These are phyloP conservation scores for Gila robusta DNA, from an alignment of 2,797 vertebrate species.

Conservation along the genomic window DNA sequence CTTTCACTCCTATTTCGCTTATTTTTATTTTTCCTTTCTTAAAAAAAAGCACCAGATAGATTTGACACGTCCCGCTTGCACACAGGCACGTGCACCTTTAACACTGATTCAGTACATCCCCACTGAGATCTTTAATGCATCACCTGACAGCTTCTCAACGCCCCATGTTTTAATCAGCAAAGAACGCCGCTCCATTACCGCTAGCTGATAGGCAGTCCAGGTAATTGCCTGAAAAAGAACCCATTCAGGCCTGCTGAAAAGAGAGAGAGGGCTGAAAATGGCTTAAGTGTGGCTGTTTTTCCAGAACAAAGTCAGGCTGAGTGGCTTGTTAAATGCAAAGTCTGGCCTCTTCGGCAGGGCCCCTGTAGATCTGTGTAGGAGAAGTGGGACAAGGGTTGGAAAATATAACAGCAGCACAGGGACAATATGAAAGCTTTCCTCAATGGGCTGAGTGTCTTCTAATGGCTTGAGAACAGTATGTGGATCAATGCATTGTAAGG, in stretches of 20 bases:
- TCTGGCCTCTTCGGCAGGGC: constrained; percentile 29
- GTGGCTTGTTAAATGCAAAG: constrained; percentile 53
- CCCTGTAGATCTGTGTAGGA: constrained; percentile 43
- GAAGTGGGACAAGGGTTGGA: constrained; percentile 39
- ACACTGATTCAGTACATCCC: constrained; percentile 27
- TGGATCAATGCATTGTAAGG: constrained; percentile 32
- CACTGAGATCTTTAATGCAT: constrained; percentile 41
- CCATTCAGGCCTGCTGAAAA: constrained; percentile 33
- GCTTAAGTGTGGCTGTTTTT: constrained; percentile 47
- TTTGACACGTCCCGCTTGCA: constrained; percentile 9
- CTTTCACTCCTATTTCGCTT: background rate
- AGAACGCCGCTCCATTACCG: constrained; percentile 39
- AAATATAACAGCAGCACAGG: constrained; percentile 36
- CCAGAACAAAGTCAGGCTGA: constrained; percentile 49
- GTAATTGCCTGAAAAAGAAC: constrained; percentile 50
- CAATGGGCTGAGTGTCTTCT: constrained; percentile 18
- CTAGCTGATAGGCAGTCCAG: constrained; percentile 39
- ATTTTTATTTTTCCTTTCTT: background rate
- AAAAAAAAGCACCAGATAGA: background rate
- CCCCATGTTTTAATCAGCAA: constrained; percentile 57
- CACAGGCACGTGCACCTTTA: background rate
- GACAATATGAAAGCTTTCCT: constrained; percentile 43
- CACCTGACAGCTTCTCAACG: constrained; percentile 45
- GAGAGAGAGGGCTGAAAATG: constrained; percentile 37
- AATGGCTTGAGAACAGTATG: constrained; percentile 15